phyloP scores from a whole-genome alignment of 2,888 invertebrate genomes.

The Anagyrus pseudococci region DNA sequence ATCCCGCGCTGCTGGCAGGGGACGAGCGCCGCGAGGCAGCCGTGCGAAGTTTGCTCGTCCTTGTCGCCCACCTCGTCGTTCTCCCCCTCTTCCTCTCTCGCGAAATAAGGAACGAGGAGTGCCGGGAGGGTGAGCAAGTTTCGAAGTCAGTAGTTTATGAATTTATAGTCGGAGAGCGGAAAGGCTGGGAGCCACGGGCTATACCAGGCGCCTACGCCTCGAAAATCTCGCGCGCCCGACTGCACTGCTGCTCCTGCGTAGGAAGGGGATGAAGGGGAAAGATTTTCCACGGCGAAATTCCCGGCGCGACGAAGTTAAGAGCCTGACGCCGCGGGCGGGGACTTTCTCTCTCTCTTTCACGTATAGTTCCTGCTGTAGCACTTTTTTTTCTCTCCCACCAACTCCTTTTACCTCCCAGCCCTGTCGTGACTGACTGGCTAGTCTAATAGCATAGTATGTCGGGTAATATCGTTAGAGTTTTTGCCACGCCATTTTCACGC shows the following conservation, averaged over 20 bases:
- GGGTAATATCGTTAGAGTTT: too few relatives aligned
- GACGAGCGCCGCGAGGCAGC: slow-evolving; percentile 7
- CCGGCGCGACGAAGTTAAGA: too few relatives aligned
- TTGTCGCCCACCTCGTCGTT: slow-evolving; percentile 9
- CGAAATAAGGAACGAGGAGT: neutral
- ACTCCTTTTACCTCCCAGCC: too few relatives aligned
- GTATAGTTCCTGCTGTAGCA: too few relatives aligned
- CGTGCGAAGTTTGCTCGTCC: slow-evolving; percentile 29
- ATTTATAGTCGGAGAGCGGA: slow-evolving; percentile 58
- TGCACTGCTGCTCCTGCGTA: neutral
- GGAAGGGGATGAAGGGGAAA: slow-evolving; percentile 10
- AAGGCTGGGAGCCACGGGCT: slow-evolving; percentile 9
- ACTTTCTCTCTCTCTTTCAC: too few relatives aligned
- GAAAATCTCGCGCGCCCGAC: slow-evolving; percentile 3
- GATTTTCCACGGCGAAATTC: slow-evolving; percentile 22
- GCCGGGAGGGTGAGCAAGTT: slow-evolving; percentile 40
- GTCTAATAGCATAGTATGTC: too few relatives aligned
- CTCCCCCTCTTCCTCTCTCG: slow-evolving; percentile 17
- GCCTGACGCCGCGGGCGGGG: too few relatives aligned
- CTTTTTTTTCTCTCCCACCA: too few relatives aligned
- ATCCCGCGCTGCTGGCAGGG: slow-evolving; percentile 1
- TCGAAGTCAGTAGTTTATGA: slow-evolving; percentile 60
- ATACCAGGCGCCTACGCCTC: slow-evolving; percentile 2
- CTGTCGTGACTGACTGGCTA: too few relatives aligned
- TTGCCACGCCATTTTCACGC: too few relatives aligned